Percentiles rank a stretch among this genome's conserved stretches.
These are phyloP conservation scores for Leucophenga varia DNA, from an alignment of 1,140 invertebrate species.

Conservation along the genomic window DNA sequence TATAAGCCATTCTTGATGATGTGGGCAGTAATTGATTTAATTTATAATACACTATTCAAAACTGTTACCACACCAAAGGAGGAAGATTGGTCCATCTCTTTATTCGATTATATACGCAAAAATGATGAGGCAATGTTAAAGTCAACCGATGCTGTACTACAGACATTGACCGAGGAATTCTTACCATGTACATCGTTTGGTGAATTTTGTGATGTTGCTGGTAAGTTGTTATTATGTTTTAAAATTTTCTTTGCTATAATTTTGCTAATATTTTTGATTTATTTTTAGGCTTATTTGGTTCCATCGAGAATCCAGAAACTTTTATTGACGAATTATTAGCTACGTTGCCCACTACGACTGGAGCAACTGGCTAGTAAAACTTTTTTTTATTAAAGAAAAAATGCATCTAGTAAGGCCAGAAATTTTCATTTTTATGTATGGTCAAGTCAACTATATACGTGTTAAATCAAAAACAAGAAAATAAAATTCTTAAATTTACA, in stretches of 20 bases:
- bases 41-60: constrained; percentile 70
- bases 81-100: constrained; percentile 81
- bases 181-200: constrained; percentile 85
- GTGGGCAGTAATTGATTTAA: constrained; percentile 76
- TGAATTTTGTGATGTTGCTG: constrained; percentile 88
- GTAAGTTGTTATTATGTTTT: constrained; percentile 38
- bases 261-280: background rate
- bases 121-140: constrained; percentile 90
- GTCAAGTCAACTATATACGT: background rate
- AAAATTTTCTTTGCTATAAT: background rate
- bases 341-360: constrained; percentile 34
- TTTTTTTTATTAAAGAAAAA: too few species aligned
- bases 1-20: constrained; percentile 88
- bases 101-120: constrained; percentile 91
- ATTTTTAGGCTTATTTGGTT: constrained; percentile 38
- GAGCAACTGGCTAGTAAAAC: too few species aligned
- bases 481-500: constrained; percentile 18
- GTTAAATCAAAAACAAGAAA: constrained; percentile 8
- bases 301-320: constrained; percentile 48
- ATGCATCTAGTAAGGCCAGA: too few species aligned
- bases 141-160: constrained; percentile 79
- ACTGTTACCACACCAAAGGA: constrained; percentile 72
- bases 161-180: constrained; percentile 83
- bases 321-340: constrained; percentile 48
- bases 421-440: background rate